These are phyloP conservation scores for Avahi laniger DNA, from an alignment of 2,797 vertebrate species.

Conservation along the genomic window DNA sequence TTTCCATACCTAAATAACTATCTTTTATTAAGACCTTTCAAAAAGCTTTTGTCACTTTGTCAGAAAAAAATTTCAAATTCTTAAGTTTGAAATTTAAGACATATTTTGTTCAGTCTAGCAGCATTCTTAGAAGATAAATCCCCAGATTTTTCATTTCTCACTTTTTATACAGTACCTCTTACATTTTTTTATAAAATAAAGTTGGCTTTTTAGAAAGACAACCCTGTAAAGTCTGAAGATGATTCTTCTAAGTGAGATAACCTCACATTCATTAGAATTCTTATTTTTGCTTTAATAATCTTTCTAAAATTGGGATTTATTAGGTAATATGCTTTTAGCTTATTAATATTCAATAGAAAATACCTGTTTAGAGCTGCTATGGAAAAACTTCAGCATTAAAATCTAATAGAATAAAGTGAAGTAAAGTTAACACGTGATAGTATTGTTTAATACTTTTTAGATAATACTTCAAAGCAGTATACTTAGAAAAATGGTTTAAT, in stretches of 20 bases:
- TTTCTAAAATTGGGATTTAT: constrained; percentile 19
- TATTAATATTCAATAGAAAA: background rate
- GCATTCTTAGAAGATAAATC: constrained; percentile 14
- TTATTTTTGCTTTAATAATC: constrained; percentile 20
- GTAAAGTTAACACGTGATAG: background rate
- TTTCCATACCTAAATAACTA: background rate
- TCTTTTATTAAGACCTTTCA: constrained; percentile 31
- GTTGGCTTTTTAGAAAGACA: constrained; percentile 9
- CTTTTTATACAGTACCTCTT: constrained; percentile 7
- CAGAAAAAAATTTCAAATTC: background rate
- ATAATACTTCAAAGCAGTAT: background rate
- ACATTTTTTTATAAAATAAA: background rate
- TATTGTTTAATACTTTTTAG: background rate
- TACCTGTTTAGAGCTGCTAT: background rate
- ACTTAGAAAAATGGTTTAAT: background rate
- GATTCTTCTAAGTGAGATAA: constrained; percentile 8
- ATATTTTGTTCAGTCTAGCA: background rate
- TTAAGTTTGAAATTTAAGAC: constrained; percentile 32
- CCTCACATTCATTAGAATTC: background rate
- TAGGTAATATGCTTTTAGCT: background rate
- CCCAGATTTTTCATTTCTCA: background rate
- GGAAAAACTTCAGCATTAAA: background rate
- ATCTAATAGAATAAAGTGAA: background rate
- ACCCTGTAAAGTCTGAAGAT: background rate
- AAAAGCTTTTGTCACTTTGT: constrained; percentile 42